A percentile compares a stretch with the other conserved stretches of the same genome.
Evolutionary conservation across 92 coral and sea anemone genomes (phyloP).

Genomic region (Parazoanthus darwini): DNA sequence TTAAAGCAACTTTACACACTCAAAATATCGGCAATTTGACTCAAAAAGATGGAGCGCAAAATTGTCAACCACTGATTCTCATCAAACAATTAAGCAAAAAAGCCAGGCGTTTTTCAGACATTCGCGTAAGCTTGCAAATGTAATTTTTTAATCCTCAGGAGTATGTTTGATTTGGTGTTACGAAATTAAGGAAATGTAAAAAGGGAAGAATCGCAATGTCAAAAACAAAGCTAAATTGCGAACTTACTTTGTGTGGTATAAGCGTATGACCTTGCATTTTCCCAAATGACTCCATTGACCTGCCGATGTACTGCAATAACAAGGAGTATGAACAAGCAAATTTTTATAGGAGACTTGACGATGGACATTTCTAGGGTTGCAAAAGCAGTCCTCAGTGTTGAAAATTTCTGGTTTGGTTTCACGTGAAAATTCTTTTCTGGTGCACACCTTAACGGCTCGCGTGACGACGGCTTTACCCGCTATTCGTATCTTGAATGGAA

Average conservation of each 20-base stretch:
- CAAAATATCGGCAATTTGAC: background rate
- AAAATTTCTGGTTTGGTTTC: background rate
- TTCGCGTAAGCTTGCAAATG: background rate
- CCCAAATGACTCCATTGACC: slow-evolving; percentile 27
- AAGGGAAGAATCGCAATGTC: background rate
- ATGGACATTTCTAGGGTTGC: background rate
- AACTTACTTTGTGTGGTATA: background rate
- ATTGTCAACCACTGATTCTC: no score
- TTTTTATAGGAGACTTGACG: background rate
- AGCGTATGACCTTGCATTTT: background rate
- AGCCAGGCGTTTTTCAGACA: background rate
- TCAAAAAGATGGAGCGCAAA: background rate
- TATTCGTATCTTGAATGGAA: background rate
- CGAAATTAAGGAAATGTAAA: background rate
- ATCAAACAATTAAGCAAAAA: no score
- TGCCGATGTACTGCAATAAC: background rate
- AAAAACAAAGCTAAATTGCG: background rate
- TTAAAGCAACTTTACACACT: background rate
- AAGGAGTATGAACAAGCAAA: background rate
- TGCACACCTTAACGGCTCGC: background rate
- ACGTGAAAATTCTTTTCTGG: background rate
- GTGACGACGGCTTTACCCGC: background rate
- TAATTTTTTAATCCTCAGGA: background rate
- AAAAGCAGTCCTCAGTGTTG: background rate
- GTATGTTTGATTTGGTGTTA: background rate